Evolutionary conservation across 1,140 invertebrate genomes (phyloP).

Genomic region (Wasmannia auropunctata): DNA sequence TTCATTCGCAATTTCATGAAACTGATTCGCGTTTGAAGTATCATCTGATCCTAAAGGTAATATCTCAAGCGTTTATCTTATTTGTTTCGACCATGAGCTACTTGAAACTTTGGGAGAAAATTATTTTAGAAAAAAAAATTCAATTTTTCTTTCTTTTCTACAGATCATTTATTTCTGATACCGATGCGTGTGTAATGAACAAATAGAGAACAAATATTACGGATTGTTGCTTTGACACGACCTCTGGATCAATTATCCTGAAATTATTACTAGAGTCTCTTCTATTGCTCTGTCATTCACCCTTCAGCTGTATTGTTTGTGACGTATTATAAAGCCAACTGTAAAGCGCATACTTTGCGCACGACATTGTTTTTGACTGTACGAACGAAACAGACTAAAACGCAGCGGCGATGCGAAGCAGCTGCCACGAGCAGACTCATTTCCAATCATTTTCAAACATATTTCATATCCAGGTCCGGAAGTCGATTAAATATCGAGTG

Average conservation of each 20-base stretch:
- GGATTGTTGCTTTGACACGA: conserved; percentile 7
- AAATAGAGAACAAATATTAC: not conserved
- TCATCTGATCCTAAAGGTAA: not conserved
- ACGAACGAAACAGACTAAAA: conserved; percentile 49
- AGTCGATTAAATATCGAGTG: conserved; percentile 69
- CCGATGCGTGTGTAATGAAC: not conserved
- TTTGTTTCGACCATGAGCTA: not conserved
- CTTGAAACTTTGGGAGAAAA: not conserved
- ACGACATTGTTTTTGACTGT: conserved; percentile 56
- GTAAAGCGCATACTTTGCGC: conserved; percentile 52
- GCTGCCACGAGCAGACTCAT: conserved; percentile 69
- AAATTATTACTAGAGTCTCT: conserved; percentile 53
- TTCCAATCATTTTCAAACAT: conserved; percentile 68
- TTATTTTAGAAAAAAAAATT: not conserved
- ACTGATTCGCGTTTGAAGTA: not conserved
- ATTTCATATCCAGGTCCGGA: conserved; percentile 57
- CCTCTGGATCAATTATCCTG: not conserved
- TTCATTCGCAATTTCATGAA: not conserved
- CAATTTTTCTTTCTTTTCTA: not conserved
- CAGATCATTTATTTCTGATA: not conserved
- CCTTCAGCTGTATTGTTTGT: conserved; percentile 25
- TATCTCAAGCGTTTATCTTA: not conserved
- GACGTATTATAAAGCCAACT: conserved; percentile 47
- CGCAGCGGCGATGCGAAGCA: conserved; percentile 51
- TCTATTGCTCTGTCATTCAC: conserved; percentile 24